phyloP scores from a whole-genome alignment of 2,888 invertebrate genomes.

The Notocelia uddmanniana region DNA sequence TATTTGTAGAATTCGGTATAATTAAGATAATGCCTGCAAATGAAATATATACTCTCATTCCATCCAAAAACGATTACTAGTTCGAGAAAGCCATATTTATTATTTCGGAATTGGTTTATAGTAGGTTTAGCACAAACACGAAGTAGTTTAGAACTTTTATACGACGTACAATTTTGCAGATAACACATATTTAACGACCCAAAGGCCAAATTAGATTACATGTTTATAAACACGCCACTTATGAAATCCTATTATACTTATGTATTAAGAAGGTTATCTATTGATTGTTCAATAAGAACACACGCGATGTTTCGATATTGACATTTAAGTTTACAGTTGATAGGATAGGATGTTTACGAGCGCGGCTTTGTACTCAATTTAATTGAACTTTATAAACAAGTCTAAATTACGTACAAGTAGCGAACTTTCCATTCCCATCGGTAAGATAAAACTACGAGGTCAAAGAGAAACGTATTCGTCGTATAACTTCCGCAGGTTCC shows the following conservation, averaged over 20 bases:
- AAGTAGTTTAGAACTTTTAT: not conserved
- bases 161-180: not conserved
- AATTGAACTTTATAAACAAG: not conserved
- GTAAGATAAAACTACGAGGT: not conserved
- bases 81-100: too few species aligned
- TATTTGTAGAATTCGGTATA: too few species aligned
- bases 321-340: constrained; percentile 3
- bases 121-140: not conserved
- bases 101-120: too few species aligned
- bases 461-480: constrained; percentile 16
- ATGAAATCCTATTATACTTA: not conserved
- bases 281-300: not conserved
- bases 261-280: constrained; percentile 1
- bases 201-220: not conserved
- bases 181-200: not conserved
- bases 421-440: constrained; percentile 5
- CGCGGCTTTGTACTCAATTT: not conserved
- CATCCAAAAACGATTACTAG: too few species aligned
- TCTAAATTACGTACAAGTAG: not conserved
- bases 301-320: constrained; percentile 6
- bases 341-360: not conserved
- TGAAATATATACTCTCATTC: too few species aligned
- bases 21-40: too few species aligned
- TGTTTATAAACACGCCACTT: not conserved
- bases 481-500: not conserved